Evolutionary conservation across 2,797 vertebrate genomes (phyloP).

Genomic region (Yasuhikotakia modesta): DNA sequence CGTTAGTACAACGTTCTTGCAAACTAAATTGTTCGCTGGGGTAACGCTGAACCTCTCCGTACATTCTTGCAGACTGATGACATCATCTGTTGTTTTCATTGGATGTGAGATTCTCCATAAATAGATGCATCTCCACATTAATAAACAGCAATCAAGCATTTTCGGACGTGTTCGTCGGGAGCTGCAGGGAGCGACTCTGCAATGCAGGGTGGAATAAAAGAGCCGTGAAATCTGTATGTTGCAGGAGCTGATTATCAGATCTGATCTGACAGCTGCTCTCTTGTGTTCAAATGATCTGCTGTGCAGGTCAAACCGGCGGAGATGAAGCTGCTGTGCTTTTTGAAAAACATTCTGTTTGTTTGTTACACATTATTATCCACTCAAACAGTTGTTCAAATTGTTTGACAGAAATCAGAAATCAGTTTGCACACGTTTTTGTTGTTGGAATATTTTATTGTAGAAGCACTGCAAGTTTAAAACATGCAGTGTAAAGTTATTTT

Average conservation of each 20-base stretch:
- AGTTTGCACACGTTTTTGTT: neutral
- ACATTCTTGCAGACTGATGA: neutral
- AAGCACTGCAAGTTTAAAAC: too few species aligned
- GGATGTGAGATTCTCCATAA: constrained; percentile 54
- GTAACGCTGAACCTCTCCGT: neutral
- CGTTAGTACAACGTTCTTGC: too few species aligned
- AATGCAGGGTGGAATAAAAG: constrained; percentile 58
- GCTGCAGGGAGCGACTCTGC: constrained; percentile 58
- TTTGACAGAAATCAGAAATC: neutral
- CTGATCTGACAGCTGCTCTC: constrained; percentile 61
- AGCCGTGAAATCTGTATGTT: constrained; percentile 60
- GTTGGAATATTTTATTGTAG: neutral
- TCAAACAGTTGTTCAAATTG: neutral
- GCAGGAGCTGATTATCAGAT: constrained; percentile 57
- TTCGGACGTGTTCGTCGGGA: constrained; percentile 62
- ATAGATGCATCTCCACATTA: constrained; percentile 55
- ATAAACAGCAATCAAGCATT: constrained; percentile 59
- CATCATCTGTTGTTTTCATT: constrained; percentile 60
- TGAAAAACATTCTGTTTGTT: constrained; percentile 14
- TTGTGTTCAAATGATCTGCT: constrained; percentile 52
- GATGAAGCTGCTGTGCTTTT: constrained; percentile 50
- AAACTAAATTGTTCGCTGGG: too few species aligned
- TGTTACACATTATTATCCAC: constrained; percentile 3
- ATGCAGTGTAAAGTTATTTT: too few species aligned
- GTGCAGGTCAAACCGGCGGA: constrained; percentile 65